Conservation (phyloP, 2,797 vertebrate genomes). For the Sciurus carolinensis region DNA sequence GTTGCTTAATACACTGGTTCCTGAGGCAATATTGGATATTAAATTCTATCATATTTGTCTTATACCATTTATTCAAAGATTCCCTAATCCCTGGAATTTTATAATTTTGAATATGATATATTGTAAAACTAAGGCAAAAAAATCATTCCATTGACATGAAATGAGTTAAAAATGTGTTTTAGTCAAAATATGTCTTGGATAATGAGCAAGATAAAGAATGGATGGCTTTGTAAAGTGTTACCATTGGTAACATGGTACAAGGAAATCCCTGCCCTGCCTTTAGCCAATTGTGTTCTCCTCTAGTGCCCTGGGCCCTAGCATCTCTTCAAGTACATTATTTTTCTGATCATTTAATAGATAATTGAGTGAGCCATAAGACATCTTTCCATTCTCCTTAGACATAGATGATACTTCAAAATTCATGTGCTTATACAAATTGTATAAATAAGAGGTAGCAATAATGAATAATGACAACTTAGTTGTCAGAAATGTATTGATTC, state of each 20-base stretch:
- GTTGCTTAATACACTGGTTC: not conserved
- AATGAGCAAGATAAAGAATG: not conserved
- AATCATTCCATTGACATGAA: not conserved
- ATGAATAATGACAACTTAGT: not conserved
- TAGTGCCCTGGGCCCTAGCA: not conserved
- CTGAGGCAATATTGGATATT: not conserved
- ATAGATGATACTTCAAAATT: not conserved
- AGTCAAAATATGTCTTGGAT: not conserved
- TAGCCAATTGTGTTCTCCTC: not conserved
- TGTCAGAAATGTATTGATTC: not conserved
- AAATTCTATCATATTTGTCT: not conserved
- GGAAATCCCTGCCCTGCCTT: not conserved
- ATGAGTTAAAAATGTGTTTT: not conserved
- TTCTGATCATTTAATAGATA: not conserved
- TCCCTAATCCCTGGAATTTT: not conserved
- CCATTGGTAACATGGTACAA: not conserved
- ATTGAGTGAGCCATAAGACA: not conserved
- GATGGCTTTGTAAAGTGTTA: not conserved
- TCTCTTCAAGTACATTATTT: not conserved
- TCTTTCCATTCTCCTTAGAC: not conserved
- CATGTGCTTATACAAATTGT: not conserved
- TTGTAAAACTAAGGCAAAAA: not conserved
- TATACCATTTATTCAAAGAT: not conserved
- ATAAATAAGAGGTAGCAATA: not conserved
- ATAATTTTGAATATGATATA: constrained; percentile 26